Percentiles rank a stretch among this genome's conserved stretches.
These are phyloP conservation scores for Callorhinus ursinus DNA, from an alignment of 2,113 vertebrate species.

Conservation along the genomic window DNA sequence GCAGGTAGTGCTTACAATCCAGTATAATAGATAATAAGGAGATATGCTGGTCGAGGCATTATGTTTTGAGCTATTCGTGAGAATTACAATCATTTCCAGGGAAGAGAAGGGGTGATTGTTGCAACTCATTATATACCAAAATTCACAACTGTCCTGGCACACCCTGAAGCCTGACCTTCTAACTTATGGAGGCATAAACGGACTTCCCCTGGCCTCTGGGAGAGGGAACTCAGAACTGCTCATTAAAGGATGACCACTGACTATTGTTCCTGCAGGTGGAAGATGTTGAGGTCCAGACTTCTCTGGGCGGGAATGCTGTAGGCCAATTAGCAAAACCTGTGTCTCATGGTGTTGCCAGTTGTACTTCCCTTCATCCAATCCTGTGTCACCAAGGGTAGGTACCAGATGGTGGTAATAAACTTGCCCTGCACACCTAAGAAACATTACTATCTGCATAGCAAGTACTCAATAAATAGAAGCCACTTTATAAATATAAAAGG, in stretches of 20 bases:
- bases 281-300: neutral
- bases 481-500: neutral
- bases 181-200: no score
- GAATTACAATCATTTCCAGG: neutral
- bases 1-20: neutral
- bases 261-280: neutral
- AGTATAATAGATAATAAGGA: neutral
- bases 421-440: neutral
- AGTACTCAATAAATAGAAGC: neutral
- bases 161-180: neutral
- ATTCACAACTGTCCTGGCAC: neutral
- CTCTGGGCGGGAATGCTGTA: neutral
- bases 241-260: neutral
- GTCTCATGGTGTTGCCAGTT: neutral
- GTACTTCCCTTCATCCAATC: neutral
- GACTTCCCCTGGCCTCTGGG: neutral
- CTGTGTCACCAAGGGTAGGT: neutral
- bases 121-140: neutral
- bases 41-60: neutral
- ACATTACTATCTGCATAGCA: neutral
- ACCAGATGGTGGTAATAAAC: neutral
- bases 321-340: neutral
- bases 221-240: neutral
- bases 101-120: neutral
- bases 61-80: neutral